These are phyloP conservation scores for Creontiades dilutus DNA, from an alignment of 2,888 invertebrate species.

Conservation along the genomic window DNA sequence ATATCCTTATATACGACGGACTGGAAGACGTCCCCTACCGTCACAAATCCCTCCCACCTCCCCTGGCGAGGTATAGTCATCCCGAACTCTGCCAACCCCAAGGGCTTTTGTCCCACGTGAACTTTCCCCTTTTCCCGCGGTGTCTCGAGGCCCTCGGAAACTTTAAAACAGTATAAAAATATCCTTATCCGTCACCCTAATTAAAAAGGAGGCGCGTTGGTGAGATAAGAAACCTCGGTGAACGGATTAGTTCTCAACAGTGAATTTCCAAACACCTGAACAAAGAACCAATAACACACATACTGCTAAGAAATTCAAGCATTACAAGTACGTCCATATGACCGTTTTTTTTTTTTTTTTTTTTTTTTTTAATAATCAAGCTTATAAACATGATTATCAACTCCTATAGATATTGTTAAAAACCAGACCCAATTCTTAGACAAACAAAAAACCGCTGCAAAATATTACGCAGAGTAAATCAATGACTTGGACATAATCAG, in stretches of 20 bases:
- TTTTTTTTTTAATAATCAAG: too few species aligned
- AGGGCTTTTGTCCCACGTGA: slow-evolving; percentile 24
- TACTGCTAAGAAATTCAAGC: too few species aligned
- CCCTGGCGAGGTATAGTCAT: background rate
- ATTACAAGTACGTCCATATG: too few species aligned
- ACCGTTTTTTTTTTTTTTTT: too few species aligned
- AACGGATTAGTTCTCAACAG: background rate
- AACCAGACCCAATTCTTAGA: too few species aligned
- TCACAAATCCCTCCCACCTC: background rate
- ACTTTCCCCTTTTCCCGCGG: slow-evolving; percentile 24
- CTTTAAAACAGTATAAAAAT: background rate
- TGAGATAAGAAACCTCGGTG: background rate
- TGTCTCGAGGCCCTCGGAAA: background rate
- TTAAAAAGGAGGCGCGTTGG: background rate
- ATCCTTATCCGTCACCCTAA: background rate
- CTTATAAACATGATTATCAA: too few species aligned
- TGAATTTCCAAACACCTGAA: too few species aligned
- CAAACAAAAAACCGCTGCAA: too few species aligned
- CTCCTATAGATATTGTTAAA: too few species aligned
- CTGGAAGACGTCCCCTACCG: background rate
- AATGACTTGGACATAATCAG: too few species aligned
- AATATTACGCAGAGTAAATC: too few species aligned
- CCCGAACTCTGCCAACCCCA: background rate
- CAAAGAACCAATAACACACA: too few species aligned
- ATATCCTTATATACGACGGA: slow-evolving; percentile 21